These are phyloP conservation scores for Heliconius hewitsoni DNA, from an alignment of 1,140 invertebrate genomes.

Conservation along the genomic window DNA sequence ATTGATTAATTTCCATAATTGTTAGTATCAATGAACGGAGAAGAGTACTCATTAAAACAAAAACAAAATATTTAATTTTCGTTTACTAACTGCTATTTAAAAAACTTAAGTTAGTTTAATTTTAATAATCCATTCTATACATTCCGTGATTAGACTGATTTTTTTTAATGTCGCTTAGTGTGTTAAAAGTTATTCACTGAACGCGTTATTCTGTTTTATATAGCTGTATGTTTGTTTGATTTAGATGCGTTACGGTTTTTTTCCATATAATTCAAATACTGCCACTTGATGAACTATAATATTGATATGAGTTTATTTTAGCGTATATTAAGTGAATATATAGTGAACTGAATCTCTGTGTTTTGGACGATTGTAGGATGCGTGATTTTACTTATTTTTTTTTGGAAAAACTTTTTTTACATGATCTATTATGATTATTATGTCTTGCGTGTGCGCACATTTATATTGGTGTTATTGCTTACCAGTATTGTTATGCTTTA, in stretches of 20 bases:
- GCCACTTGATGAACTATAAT: neutral
- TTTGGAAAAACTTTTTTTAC: too few species aligned
- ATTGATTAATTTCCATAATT: too few species aligned
- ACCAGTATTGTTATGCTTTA: constrained; percentile 14
- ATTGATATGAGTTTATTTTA: neutral
- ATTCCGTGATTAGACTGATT: constrained; percentile 41
- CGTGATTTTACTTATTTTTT: neutral
- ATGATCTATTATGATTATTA: neutral
- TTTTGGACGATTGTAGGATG: too few species aligned
- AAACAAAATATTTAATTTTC: too few species aligned
- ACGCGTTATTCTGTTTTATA: neutral
- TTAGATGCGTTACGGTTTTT: neutral
- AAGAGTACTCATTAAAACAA: too few species aligned
- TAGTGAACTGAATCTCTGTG: too few species aligned
- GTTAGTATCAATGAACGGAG: too few species aligned
- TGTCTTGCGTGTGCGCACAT: neutral
- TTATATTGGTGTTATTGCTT: neutral
- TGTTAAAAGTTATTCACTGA: neutral
- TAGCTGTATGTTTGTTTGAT: neutral
- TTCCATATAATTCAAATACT: neutral
- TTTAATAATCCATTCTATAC: constrained; percentile 21
- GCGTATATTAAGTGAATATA: neutral
- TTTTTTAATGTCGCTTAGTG: constrained; percentile 17
- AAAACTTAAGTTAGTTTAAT: neutral
- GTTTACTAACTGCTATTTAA: neutral